Percentiles rank a stretch among this genome's conserved stretches.
These are phyloP conservation scores for Sebastes reedi DNA, from an alignment of 2,797 vertebrate species.

Conservation along the genomic window DNA sequence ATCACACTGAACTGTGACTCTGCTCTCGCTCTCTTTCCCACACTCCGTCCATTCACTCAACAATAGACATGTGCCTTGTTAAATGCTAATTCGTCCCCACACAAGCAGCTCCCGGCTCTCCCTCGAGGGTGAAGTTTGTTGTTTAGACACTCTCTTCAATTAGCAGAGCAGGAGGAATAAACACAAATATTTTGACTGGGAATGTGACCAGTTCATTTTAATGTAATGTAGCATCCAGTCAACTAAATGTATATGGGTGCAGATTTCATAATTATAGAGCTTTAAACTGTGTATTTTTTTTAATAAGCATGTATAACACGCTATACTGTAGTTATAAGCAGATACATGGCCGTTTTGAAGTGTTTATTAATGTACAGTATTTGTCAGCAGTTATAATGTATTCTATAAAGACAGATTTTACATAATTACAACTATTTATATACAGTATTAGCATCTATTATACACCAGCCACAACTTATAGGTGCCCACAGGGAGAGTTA, in stretches of 20 bases:
- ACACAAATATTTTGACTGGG: constrained; percentile 55
- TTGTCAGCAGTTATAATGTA: not conserved
- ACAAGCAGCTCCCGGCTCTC: constrained; percentile 55
- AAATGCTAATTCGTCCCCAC: constrained; percentile 74
- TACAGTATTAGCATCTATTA: not conserved
- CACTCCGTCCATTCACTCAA: constrained; percentile 71
- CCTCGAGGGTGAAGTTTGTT: constrained; percentile 45
- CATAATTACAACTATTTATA: not conserved
- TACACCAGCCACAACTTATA: not conserved
- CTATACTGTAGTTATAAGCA: not conserved
- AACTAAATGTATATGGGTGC: not conserved
- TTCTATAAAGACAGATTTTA: not conserved
- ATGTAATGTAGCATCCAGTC: not conserved
- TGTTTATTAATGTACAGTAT: not conserved
- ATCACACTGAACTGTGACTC: constrained; percentile 75
- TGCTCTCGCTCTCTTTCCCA: constrained; percentile 76
- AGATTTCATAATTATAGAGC: not conserved
- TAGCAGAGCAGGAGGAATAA: constrained; percentile 22
- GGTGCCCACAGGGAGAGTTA: not conserved
- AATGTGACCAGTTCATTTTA: not conserved
- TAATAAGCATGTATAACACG: not conserved
- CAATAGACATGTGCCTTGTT: constrained; percentile 81
- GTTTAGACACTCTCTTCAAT: constrained; percentile 49
- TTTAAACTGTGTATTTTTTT: not conserved
- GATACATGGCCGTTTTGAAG: not conserved